phyloP scores from a whole-genome alignment of 2,888 invertebrate genomes.

The Julus scandinavius region DNA sequence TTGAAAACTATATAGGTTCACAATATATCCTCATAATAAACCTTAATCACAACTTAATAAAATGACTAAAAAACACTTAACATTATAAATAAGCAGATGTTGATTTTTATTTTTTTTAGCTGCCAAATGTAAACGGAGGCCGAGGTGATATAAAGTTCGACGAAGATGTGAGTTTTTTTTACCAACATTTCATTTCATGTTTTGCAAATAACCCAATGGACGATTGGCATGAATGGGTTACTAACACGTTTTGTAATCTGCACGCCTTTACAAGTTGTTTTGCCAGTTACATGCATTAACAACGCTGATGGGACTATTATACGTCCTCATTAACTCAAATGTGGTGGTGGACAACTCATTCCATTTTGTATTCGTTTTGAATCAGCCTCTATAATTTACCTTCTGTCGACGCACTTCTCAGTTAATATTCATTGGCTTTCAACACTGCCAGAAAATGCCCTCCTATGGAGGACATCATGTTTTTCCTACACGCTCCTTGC shows the following conservation, averaged over 20 bases:
- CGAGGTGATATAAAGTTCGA: conserved; percentile 38
- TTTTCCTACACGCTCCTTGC: too few relatives aligned
- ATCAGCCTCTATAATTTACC: too few relatives aligned
- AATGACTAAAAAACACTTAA: neutral
- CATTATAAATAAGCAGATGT: neutral
- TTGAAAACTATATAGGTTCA: too few relatives aligned
- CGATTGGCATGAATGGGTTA: neutral
- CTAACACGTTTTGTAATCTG: neutral
- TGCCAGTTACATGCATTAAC: neutral
- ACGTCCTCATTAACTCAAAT: neutral
- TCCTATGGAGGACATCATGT: too few relatives aligned
- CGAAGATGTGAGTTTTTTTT: conserved; percentile 2
- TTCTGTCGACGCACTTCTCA: too few relatives aligned
- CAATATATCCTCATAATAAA: too few relatives aligned
- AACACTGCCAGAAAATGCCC: too few relatives aligned
- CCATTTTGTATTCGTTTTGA: too few relatives aligned
- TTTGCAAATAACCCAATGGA: neutral
- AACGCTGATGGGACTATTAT: neutral
- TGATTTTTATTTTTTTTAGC: conserved; percentile 14
- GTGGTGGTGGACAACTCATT: neutral
- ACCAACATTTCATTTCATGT: neutral
- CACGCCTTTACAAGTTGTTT: neutral
- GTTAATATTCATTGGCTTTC: too few relatives aligned
- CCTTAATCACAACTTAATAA: neutral
- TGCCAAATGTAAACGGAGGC: conserved; percentile 25